Conservation (phyloP, 2,113 vertebrate species). For the Rhabdomys dilectus region DNA sequence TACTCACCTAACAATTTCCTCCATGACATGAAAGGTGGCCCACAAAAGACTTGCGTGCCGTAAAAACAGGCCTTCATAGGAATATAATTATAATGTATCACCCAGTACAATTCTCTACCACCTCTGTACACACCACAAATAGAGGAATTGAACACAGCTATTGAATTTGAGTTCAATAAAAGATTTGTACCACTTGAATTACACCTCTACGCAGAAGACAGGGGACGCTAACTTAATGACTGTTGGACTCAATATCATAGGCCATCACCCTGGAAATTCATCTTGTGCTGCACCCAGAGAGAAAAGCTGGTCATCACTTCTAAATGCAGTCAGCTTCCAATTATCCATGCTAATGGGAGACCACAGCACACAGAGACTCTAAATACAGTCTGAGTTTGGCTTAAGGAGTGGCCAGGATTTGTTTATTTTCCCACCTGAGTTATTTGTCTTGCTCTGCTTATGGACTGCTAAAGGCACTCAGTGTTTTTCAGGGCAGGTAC, state of each 20-base stretch:
- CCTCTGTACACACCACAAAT: slow-evolving; percentile 64
- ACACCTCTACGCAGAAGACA: slow-evolving; percentile 62
- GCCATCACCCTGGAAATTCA: slow-evolving; percentile 70
- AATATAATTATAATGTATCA: slow-evolving; percentile 55
- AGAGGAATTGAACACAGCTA: slow-evolving; percentile 59
- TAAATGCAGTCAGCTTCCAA: slow-evolving; percentile 74
- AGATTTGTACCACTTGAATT: slow-evolving; percentile 76
- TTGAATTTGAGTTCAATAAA: slow-evolving; percentile 76
- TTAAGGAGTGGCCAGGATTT: slow-evolving; percentile 32
- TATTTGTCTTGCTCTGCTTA: slow-evolving; percentile 53
- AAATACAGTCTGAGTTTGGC: slow-evolving; percentile 52
- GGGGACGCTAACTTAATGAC: slow-evolving; percentile 76
- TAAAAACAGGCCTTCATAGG: slow-evolving; percentile 33
- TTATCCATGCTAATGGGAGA: slow-evolving; percentile 72
- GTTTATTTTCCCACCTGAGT: slow-evolving; percentile 49
- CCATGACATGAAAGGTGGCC: slow-evolving; percentile 42
- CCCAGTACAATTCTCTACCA: slow-evolving; percentile 50
- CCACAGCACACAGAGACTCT: slow-evolving; percentile 33
- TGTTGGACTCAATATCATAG: slow-evolving; percentile 73
- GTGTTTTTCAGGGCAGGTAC: not conserved
- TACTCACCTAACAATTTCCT: slow-evolving; percentile 11
- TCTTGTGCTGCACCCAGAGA: slow-evolving; percentile 39
- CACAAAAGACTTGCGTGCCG: slow-evolving; percentile 21
- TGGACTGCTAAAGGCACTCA: not conserved
- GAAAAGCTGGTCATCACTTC: slow-evolving; percentile 64